These are phyloP conservation scores for Clarias gariepinus DNA, from an alignment of 2,113 vertebrate genomes.

Conservation along the genomic window DNA sequence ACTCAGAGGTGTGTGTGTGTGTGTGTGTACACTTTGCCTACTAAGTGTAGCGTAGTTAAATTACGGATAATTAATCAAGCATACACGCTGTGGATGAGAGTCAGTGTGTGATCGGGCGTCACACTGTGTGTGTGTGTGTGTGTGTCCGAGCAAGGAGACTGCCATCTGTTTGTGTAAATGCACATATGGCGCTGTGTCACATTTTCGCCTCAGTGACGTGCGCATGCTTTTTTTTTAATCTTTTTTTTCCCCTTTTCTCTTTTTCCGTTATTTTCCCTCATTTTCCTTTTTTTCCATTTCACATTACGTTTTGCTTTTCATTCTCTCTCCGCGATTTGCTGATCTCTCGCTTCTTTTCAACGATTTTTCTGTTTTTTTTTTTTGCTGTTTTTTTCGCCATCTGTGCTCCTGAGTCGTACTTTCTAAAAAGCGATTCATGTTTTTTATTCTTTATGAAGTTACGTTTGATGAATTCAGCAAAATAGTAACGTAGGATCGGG, in stretches of 20 bases:
- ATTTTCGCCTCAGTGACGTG: neutral
- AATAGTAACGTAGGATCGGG: neutral
- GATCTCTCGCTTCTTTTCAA: constrained; percentile 11
- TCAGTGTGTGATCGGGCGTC: neutral
- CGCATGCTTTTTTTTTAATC: neutral
- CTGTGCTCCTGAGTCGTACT: neutral
- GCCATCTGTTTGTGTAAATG: neutral
- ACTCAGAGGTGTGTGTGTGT: neutral
- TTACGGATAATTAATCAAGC: neutral
- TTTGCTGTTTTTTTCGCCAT: neutral
- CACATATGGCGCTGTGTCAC: neutral
- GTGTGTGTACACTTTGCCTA: neutral
- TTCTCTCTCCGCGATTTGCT: neutral
- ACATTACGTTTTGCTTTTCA: neutral
- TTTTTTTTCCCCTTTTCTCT: neutral
- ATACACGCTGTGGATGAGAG: neutral
- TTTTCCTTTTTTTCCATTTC: no score
- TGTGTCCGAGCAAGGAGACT: neutral
- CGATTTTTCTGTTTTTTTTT: neutral
- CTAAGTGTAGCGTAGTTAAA: neutral
- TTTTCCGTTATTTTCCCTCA: no score
- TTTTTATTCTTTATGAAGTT: neutral
- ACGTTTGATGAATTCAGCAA: neutral
- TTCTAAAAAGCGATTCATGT: neutral
- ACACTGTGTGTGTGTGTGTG: neutral